Percentiles rank a stretch among this genome's conserved stretches.
These are phyloP conservation scores for Epizoanthus scotinus DNA, from an alignment of 92 coral and sea anemone genomes.

Conservation along the genomic window DNA sequence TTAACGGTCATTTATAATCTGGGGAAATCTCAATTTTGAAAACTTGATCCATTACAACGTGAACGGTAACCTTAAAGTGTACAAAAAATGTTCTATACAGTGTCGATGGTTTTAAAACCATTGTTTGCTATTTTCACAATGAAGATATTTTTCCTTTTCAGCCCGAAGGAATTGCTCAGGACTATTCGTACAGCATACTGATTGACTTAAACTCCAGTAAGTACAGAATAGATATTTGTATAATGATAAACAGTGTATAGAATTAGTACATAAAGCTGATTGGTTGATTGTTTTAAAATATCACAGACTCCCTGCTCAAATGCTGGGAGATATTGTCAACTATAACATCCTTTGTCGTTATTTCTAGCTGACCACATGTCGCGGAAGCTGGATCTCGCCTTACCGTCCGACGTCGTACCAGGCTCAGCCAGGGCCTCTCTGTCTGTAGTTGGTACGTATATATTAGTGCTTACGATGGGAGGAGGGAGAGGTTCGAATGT, in stretches of 20 bases:
- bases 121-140: too few species aligned
- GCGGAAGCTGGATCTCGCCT: constrained; percentile 20
- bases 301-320: not conserved
- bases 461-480: too few species aligned
- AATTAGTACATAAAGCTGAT: not conserved
- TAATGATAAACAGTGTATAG: not conserved
- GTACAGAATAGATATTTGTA: not conserved
- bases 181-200: constrained; percentile 82
- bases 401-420: not conserved
- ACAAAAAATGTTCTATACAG: not conserved
- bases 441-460: constrained; percentile 4
- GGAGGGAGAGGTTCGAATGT: too few species aligned
- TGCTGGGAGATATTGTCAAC: not conserved
- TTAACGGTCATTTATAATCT: too few species aligned
- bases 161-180: constrained; percentile 84
- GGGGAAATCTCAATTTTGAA: too few species aligned
- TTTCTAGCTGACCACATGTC: constrained; percentile 9
- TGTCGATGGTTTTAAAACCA: too few species aligned
- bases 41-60: too few species aligned
- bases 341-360: not conserved
- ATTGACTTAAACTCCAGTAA: constrained; percentile 79
- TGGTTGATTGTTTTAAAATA: not conserved
- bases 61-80: too few species aligned
- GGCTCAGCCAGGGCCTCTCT: constrained; percentile 4
- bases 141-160: not conserved